Base-by-base conservation (phyloP, 1,140 invertebrate genomes). In the Drosophila ananassae region DNA sequence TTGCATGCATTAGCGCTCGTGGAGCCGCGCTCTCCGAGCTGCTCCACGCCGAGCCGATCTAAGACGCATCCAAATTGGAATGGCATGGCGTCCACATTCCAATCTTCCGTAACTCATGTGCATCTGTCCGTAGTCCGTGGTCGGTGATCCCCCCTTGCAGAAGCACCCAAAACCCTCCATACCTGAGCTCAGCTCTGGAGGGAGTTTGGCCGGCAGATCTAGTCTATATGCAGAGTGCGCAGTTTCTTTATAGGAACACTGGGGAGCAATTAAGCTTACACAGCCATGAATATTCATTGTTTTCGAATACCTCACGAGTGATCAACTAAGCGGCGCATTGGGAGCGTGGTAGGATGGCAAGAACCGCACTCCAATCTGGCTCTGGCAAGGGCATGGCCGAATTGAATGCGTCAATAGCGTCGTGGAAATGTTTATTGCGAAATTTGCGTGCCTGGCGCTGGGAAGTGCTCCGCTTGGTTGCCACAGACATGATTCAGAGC, bases 1-100 rank as follows among this genome's bases (percentile, higher is more conserved):
- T 71, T 69, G 67, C 67, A 71, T 71, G 67, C 63, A 71, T 71
- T 71, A 71, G 67, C 52, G 66, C 9, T 48, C 66, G 64, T 48
- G 41, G 41, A 55, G 60, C 60, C 61, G 37, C 47, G 10, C 37
- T 53, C 8, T 22, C 13, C 6, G 25, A 24, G 25, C 24, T 51
- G 7, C 7, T 34, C 32, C 32, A 34, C 8, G 30, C 50, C 22
- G 25, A 32, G 24, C 30, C 30, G 46, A 32, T 28, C 63, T 67
- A 37, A 62, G 62, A 22, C 32, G 9, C 44, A 47, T 44, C 41
- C 41, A 44, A 44, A 17, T 44, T 44, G 41, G 41, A 44, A 44
- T 37, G 10, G 34, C 34, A 12, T 37, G 34, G 10, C 34, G 10
- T 12, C 34, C 34, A 37, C 34, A 37, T 37, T 37, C 34, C 34